Evolutionary conservation across 2,888 invertebrate genomes (phyloP).

Genomic region (Chymomyza caudatula): DNA sequence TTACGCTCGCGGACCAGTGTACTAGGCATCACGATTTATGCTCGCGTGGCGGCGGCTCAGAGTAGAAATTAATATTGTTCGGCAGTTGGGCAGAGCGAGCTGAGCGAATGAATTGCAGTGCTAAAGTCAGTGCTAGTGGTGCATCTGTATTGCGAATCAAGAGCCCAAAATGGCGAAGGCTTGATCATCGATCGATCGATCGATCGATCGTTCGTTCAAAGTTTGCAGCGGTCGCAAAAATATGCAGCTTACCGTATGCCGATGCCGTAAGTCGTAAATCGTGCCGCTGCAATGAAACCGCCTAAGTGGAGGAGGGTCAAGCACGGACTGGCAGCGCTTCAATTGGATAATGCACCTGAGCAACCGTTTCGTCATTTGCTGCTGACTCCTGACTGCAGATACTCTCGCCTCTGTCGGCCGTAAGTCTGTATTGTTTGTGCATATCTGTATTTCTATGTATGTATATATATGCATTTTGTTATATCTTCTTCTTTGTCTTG

Average conservation of each 20-base stretch:
- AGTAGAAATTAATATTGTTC: constrained; percentile 66
- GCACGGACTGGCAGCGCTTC: constrained; percentile 51
- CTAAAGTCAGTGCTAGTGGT: constrained; percentile 10
- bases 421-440: constrained; percentile 1
- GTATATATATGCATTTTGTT: constrained; percentile 20
- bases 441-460: constrained; percentile 6
- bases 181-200: constrained; percentile 59
- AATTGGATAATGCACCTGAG: constrained; percentile 72
- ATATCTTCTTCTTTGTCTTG: constrained; percentile 1
- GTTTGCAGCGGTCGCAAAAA: constrained; percentile 49
- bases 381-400: constrained; percentile 15
- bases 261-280: constrained; percentile 52
- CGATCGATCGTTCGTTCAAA: constrained; percentile 6
- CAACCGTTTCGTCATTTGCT: constrained; percentile 54
- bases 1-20: constrained; percentile 41
- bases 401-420: neutral
- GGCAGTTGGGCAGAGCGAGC: constrained; percentile 49
- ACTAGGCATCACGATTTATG: constrained; percentile 53
- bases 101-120: neutral
- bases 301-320: constrained; percentile 61
- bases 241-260: constrained; percentile 34
- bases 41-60: constrained; percentile 33
- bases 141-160: constrained; percentile 57
- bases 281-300: constrained; percentile 64
- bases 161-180: constrained; percentile 57